These are phyloP conservation scores for Hyles euphorbiae DNA, from an alignment of 1,140 invertebrate species.

Conservation along the genomic window DNA sequence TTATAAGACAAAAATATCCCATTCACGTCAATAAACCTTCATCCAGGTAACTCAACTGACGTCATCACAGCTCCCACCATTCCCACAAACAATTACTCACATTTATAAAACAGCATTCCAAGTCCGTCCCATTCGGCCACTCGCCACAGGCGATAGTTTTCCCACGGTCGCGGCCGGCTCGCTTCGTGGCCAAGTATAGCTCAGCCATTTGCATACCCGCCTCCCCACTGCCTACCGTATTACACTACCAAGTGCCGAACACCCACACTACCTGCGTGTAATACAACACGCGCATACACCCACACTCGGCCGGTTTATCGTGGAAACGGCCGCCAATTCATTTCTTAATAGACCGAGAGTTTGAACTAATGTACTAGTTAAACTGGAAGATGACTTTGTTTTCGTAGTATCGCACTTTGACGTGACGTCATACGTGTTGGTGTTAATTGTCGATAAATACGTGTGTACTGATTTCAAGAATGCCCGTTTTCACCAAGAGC, in stretches of 20 bases:
- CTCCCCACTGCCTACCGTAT: constrained; percentile 57
- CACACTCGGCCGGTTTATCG: constrained; percentile 15
- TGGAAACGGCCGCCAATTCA: constrained; percentile 28
- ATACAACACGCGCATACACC: constrained; percentile 12
- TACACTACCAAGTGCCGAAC: constrained; percentile 45
- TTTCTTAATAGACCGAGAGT: constrained; percentile 32
- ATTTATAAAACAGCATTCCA: constrained; percentile 1
- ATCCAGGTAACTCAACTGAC: no score
- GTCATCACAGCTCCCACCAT: no score
- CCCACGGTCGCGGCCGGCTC: constrained; percentile 63
- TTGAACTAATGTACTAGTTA: constrained; percentile 23
- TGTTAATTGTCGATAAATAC: no score
- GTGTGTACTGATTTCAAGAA: no score
- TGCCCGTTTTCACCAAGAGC: no score
- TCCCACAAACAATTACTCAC: background rate
- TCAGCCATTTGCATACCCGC: constrained; percentile 68
- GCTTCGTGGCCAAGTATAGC: constrained; percentile 60
- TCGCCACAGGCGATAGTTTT: constrained; percentile 74
- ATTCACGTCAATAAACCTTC: no score
- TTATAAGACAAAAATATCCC: no score
- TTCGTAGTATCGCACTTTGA: no score
- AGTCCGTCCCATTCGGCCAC: constrained; percentile 44
- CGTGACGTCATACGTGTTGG: no score
- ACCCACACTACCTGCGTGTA: constrained; percentile 9
- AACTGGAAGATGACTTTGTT: constrained; percentile 21